Evolutionary conservation across 2,113 vertebrate species (phyloP).

Genomic region (Passer domesticus): DNA sequence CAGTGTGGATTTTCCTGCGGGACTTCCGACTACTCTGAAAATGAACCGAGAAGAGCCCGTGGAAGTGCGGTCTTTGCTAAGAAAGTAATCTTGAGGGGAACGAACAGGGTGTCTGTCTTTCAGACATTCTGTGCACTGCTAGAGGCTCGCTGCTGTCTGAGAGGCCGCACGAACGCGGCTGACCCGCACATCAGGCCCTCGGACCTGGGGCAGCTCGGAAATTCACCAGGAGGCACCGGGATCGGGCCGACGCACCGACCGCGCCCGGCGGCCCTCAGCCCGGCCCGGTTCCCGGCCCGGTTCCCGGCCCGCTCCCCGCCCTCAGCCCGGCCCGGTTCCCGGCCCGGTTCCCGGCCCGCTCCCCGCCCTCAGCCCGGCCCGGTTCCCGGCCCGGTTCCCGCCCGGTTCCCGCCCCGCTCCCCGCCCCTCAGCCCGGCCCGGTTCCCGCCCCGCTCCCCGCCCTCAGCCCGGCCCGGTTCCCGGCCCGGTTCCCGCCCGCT

Average conservation of each 20-base stretch:
- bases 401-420: no score
- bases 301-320: neutral
- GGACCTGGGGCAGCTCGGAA: neutral
- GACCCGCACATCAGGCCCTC: no score
- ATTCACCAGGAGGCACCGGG: rapidly evolving
- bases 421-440: no score
- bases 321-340: no score
- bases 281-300: no score
- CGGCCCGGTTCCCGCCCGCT: neutral
- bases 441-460: no score
- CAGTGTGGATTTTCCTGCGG: rapidly evolving
- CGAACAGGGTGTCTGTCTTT: neutral
- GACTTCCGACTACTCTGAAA: neutral
- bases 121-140: neutral
- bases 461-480: no score
- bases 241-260: rapidly evolving
- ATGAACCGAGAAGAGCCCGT: neutral
- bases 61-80: neutral
- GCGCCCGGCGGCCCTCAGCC: no score
- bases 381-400: no score
- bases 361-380: no score
- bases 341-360: no score
- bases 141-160: neutral
- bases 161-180: neutral
- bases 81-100: neutral